Evolutionary conservation across 2,113 vertebrate genomes (phyloP).

Genomic region (Circaetus gallicus): DNA sequence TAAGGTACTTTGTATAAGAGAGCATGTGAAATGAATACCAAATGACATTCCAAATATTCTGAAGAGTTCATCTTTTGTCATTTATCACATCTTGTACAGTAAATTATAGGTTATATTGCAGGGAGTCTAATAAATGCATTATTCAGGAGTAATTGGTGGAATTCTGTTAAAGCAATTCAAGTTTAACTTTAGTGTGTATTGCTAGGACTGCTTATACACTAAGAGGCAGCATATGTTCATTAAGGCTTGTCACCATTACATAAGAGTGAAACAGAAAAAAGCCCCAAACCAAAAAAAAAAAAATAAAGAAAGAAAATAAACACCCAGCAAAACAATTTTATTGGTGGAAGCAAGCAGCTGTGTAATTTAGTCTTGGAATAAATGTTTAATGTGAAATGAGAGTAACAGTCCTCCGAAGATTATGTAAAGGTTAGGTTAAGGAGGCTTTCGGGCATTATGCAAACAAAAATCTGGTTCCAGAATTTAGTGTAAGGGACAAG

Average conservation of each 20-base stretch:
- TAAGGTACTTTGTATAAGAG: constrained; percentile 46
- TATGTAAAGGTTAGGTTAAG: background rate
- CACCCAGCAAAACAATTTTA: background rate
- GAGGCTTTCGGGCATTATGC: background rate
- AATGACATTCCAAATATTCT: constrained; percentile 18
- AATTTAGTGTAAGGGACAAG: background rate
- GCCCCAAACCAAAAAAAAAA: fast-evolving
- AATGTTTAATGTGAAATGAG: background rate
- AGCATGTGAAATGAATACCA: constrained; percentile 41
- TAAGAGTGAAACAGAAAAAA: background rate
- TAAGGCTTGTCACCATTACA: background rate
- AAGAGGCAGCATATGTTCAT: background rate
- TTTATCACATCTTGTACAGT: constrained; percentile 15
- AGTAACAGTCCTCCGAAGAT: background rate
- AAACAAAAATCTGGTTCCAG: background rate
- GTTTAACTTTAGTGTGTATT: background rate
- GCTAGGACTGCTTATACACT: background rate
- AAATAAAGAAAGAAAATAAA: background rate
- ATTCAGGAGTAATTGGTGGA: constrained; percentile 5
- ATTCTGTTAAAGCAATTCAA: background rate
- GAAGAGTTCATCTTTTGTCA: constrained; percentile 45
- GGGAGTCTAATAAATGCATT: constrained; percentile 38
- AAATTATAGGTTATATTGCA: constrained; percentile 57
- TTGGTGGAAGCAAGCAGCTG: background rate
- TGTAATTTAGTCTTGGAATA: background rate